phyloP scores from a whole-genome alignment of 2,113 vertebrate genomes.

The Myxocyprinus asiaticus region DNA sequence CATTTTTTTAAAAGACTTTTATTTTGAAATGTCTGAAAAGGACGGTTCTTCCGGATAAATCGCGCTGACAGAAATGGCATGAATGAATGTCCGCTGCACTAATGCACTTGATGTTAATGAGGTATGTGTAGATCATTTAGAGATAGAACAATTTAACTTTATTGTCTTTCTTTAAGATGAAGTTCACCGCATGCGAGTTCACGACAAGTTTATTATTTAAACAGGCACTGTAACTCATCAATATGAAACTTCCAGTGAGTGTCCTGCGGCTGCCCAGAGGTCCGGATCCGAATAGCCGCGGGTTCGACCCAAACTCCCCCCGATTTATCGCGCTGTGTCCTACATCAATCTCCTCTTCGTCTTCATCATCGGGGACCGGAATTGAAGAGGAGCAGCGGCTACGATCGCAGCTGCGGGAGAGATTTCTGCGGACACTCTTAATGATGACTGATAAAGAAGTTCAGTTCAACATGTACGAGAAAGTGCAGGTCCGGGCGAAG shows the following conservation, averaged over 20 bases:
- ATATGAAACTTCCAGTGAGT: slow-evolving; percentile 66
- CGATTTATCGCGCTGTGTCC: slow-evolving; percentile 72
- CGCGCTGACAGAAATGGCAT: neutral
- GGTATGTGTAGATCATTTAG: neutral
- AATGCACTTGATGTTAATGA: neutral
- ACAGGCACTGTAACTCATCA: neutral
- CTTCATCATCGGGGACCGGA: slow-evolving; percentile 1
- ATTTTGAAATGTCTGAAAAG: neutral
- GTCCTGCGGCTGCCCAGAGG: slow-evolving; percentile 73
- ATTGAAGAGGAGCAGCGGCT: slow-evolving; percentile 71
- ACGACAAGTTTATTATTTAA: neutral
- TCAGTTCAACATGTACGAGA: slow-evolving; percentile 78
- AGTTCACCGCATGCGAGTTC: neutral
- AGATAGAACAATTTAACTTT: neutral
- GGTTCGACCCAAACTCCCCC: slow-evolving; percentile 75
- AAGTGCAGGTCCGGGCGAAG: slow-evolving; percentile 76
- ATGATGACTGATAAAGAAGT: slow-evolving; percentile 77
- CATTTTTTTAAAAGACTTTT: neutral
- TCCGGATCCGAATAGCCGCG: slow-evolving; percentile 76
- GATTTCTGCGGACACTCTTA: slow-evolving; percentile 82
- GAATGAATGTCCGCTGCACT: neutral
- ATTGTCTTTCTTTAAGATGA: neutral
- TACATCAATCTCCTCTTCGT: slow-evolving; percentile 61
- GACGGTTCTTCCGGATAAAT: neutral
- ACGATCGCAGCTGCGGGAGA: slow-evolving; percentile 76